Base-by-base conservation (phyloP, 1,140 invertebrate species). In the Halesus radiatus region DNA sequence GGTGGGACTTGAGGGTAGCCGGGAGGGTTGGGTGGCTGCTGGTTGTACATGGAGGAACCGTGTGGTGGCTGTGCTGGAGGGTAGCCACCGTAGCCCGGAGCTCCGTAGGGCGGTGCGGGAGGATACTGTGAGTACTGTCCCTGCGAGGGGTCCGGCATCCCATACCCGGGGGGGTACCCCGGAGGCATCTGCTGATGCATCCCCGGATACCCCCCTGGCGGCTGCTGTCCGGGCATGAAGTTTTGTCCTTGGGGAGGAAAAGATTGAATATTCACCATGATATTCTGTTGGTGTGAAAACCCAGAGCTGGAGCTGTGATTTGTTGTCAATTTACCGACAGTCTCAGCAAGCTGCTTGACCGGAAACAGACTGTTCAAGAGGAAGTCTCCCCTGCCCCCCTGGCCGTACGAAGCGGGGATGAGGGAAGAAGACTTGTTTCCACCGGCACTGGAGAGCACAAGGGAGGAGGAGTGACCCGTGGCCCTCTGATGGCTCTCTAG, bases 181-280 rank as follows among this genome's bases (percentile, higher is more conserved):
- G 62, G 64, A 7, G 74, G 74, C 20, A 74, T 62, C 13, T 37
- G 60, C 5, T 22, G 78, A 37, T 66, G 78, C 74, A 81, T 78
- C 86, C 50, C 76, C 3, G 78, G 75, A 68, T 83, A 83, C 7
- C 22, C 23, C 3, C 16, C 29, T 5, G 53, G 26, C 22, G 54
- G 20, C 29, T 70, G 70, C 20, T 76, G 74, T 7, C 32, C 66
- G 3, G 77, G 68, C 62, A 74, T 73, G 23, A n/a, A 45, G 18
- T 10, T 29, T 22, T 75, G 77, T 1, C 22, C 52, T 45, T 45
- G 37, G 60, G 80, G 76, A 13, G 88, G 88, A 78, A 89, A 90
- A 15, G 88, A 88, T 84, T 90, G 89, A 22, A 89, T 89, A 81
- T 90, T 90, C 22, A 90, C 89, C 87, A 88, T 89, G 6, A 90